These are phyloP conservation scores for Mormyrus proboscirostris DNA, from an alignment of 2,797 vertebrate species.

Conservation along the genomic window DNA sequence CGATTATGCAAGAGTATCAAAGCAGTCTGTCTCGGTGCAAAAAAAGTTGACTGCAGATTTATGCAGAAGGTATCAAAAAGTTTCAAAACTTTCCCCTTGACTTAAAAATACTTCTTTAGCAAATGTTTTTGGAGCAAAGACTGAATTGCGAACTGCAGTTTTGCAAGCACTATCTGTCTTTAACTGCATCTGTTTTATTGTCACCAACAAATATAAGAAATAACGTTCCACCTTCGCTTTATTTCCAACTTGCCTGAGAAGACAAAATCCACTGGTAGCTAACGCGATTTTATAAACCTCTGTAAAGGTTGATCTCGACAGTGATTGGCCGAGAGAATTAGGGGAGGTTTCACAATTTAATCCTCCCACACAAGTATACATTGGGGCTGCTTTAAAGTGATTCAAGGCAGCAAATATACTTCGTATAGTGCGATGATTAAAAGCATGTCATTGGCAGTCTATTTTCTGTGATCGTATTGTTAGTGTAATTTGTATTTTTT, in stretches of 20 bases:
- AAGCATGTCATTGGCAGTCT: constrained; percentile 5
- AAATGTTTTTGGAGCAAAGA: not conserved
- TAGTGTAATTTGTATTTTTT: not conserved
- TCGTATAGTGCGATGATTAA: constrained; percentile 5
- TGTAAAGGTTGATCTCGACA: not conserved
- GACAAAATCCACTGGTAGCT: constrained; percentile 8
- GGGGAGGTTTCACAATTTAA: constrained; percentile 14
- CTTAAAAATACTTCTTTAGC: not conserved
- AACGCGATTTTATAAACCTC: constrained; percentile 20
- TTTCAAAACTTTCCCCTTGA: constrained; percentile 7
- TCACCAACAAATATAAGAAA: not conserved
- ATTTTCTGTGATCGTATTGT: not conserved
- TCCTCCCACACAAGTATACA: not conserved
- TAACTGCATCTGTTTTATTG: constrained; percentile 6
- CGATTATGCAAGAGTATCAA: constrained; percentile 16
- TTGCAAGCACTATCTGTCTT: not conserved
- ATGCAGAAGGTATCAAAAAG: constrained; percentile 25
- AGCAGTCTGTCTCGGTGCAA: not conserved
- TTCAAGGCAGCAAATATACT: constrained; percentile 10
- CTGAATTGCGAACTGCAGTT: not conserved
- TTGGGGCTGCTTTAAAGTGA: not conserved
- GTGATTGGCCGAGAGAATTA: constrained; percentile 10
- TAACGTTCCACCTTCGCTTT: not conserved
- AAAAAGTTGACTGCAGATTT: constrained; percentile 14
- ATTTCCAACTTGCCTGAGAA: constrained; percentile 23